phyloP scores from a whole-genome alignment of 2,113 vertebrate species.

The Paralichthys olivaceus region DNA sequence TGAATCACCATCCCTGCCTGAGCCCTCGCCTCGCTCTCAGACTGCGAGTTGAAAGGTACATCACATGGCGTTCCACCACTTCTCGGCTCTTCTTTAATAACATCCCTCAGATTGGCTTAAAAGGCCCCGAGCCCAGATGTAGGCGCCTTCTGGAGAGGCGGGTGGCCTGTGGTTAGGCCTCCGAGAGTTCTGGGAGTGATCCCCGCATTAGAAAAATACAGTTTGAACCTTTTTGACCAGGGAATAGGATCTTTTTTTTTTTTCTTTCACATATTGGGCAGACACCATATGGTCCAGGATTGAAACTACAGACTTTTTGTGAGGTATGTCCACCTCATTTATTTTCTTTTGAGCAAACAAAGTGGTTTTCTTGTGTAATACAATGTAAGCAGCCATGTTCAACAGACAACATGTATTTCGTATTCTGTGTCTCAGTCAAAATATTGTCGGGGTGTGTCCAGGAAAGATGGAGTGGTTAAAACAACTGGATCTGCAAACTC shows the following conservation, averaged over 20 bases:
- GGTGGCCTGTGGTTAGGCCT: constrained; percentile 68
- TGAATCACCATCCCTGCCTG: neutral
- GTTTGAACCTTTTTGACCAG: constrained; percentile 46
- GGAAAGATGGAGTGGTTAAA: constrained; percentile 21
- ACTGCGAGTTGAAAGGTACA: constrained; percentile 15
- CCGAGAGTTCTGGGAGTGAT: constrained; percentile 51
- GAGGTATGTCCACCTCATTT: neutral
- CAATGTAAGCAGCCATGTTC: neutral
- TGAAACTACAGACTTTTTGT: neutral
- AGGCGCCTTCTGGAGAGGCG: constrained; percentile 61
- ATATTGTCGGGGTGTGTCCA: constrained; percentile 9
- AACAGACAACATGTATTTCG: constrained; percentile 2
- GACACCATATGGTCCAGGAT: constrained; percentile 5
- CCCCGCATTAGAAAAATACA: constrained; percentile 56
- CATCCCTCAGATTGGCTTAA: constrained; percentile 41
- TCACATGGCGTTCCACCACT: constrained; percentile 21
- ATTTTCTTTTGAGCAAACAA: neutral
- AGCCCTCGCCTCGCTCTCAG: neutral
- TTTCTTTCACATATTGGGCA: neutral
- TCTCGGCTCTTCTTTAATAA: constrained; percentile 60
- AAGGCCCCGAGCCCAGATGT: constrained; percentile 63
- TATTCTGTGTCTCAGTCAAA: constrained; percentile 24
- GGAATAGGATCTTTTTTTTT: constrained; percentile 37
- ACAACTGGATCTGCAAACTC: constrained; percentile 6
- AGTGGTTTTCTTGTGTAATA: neutral